Percentiles rank a stretch among this genome's conserved stretches.
Conservation (phyloP, 1,140 invertebrate species). For the Trissolcus basalis region DNA sequence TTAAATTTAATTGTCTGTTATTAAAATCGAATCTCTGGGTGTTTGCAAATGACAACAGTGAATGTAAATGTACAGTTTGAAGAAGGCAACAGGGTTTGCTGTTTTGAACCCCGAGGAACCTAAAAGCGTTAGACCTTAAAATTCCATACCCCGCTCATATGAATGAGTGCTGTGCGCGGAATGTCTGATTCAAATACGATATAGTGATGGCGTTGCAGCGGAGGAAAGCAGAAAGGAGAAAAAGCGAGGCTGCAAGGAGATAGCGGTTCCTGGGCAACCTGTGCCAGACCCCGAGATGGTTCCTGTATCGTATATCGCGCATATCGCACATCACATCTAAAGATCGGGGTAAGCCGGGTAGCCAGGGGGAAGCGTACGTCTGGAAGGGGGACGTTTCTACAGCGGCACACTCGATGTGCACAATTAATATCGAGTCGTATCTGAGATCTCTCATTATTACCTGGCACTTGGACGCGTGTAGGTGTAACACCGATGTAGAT, state of each 20-base stretch:
- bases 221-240: slow-evolving; percentile 32
- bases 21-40: no score
- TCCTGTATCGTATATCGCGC: slow-evolving; percentile 70
- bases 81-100: no score
- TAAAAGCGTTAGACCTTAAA: background rate
- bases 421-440: slow-evolving; percentile 76
- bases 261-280: slow-evolving; percentile 43
- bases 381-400: slow-evolving; percentile 28
- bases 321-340: slow-evolving; percentile 71
- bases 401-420: slow-evolving; percentile 70
- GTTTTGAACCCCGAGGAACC: no score
- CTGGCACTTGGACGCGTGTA: slow-evolving; percentile 62
- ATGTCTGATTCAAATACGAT: slow-evolving; percentile 44
- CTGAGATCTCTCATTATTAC: slow-evolving; percentile 76
- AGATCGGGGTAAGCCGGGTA: slow-evolving; percentile 75
- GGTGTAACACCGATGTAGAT: slow-evolving; percentile 65
- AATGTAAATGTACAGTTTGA: no score
- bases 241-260: slow-evolving; percentile 29
- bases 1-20: no score
- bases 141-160: background rate
- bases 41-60: no score
- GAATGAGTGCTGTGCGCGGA: slow-evolving; percentile 20
- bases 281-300: slow-evolving; percentile 58
- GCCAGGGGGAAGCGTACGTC: slow-evolving; percentile 49
- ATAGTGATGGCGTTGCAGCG: slow-evolving; percentile 21